Evolutionary conservation across 2,888 invertebrate genomes (phyloP), one percentile per base, ranked within the genome.

Genomic region (Xestia rhomboidea): DNA sequence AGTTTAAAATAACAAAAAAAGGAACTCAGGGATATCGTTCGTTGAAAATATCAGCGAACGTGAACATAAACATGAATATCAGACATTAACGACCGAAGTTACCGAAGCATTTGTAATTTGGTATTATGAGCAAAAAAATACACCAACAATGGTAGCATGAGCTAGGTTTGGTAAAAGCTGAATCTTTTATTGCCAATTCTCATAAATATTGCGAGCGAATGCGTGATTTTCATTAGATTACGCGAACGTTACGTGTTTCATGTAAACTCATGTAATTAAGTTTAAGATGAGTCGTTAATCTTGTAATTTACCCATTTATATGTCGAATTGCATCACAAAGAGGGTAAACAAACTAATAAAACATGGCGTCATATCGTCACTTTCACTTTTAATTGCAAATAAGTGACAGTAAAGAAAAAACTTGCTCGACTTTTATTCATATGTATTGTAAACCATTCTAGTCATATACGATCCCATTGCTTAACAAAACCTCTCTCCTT

Each of bases 211-310:
- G 24, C 54, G 15, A 54, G 3, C 1, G 11, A 44, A 30, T 41
- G 5, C 44, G 41, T 30, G 46, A 68, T 64, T 54, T 51, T 24
- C 34, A 73, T 57, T 44, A 27, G n/a, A 60, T 74, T 64, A 70
- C 46, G 27, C 60, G 27, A 69, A 27, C 44, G 66, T 68, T 79
- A 51, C 73, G 67, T 69, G 51, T 64, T 57, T 73, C 49, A 77
- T 44, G 60, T 79, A 70, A 66, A 44, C 51, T 66, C 60, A 1
- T 57, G 73, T 79, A 87, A 79, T 83, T 85, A 74, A 69, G 54
- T 67, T 18, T 34, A 67, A 82, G 78, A 74, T 49, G 71, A 68
- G 69, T 73, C 75, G 74, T 83, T 72, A 79, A 83, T 73, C 49
- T 68, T 57, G 62, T 76, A 80, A 87, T 85, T 57, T 38, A 11